Base-by-base conservation (phyloP, 2,113 vertebrate species). In the Onychostoma macrolepis region DNA sequence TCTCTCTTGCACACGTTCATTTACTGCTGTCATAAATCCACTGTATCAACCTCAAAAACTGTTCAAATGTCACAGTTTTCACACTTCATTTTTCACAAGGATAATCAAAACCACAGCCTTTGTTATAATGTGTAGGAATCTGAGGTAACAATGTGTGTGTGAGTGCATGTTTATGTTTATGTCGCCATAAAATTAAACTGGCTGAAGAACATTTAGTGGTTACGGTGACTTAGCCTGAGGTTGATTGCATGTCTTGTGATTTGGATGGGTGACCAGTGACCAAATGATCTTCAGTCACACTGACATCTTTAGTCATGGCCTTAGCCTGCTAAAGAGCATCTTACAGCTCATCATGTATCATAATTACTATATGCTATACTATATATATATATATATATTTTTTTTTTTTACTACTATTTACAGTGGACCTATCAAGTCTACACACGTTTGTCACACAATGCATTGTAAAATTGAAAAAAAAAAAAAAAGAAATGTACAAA, bases 171-270 rank as follows among this genome's bases (percentile, higher is more conserved):
- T 21, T 36, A 48, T 71, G 63, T 53, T 61, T 82, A 41, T 63
- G 80, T 21, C 61, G 26, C 17, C 26, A 36, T 80, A 58, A 80
- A 80, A 80, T 80, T 7, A 19, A 80, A 63, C 30, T 43, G 53
- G 24, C 56, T 43, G 50, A 53, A 77, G 24, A 69, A 21, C 43
- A 8, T 86, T 45, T 58, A 56, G 38, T 79, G 48, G 63, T 36
- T 86, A 30, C 19, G 71, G 1, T 56, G 76, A 45, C 61, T 85
- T 33, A 69, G 58, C 38, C 75, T 72, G 12, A 15, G 33, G 85
- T 67, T 41, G 65, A 58, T 72, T 86, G 76, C 45, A 45, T 26
- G 63, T 58, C 63, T 86, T 41, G 67, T 86, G 61, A 86, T 80
- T 67, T 71, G 26, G 56, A 82, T 38, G 36, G 36, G 48, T 2